phyloP scores from a whole-genome alignment of 2,888 invertebrate genomes.

The Aethes cnicana region DNA sequence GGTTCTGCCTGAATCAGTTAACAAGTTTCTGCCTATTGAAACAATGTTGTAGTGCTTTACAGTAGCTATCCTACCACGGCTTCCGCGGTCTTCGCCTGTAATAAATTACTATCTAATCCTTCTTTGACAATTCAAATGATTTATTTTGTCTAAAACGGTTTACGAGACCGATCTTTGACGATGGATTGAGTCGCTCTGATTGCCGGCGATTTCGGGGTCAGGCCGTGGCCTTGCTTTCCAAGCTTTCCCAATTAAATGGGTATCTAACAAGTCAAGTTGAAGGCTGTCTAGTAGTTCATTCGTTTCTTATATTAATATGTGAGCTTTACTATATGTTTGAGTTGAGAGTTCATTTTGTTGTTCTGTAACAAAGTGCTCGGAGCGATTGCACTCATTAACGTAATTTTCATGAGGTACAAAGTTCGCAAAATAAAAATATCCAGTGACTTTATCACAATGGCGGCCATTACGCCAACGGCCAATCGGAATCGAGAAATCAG shows the following conservation, averaged over 20 bases:
- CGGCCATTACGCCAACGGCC: slow-evolving; percentile 11
- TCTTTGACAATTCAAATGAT: no score
- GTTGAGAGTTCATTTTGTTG: no score
- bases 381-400: no score
- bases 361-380: no score
- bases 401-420: not conserved
- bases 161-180: slow-evolving; percentile 19
- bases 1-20: no score
- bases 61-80: no score
- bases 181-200: slow-evolving; percentile 12
- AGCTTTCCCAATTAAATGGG: slow-evolving; percentile 21
- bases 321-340: no score
- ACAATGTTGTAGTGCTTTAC: no score
- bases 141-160: slow-evolving; percentile 20
- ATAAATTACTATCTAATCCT: no score
- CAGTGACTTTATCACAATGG: slow-evolving; percentile 8
- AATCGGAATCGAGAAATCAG: slow-evolving; percentile 19
- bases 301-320: no score
- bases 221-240: slow-evolving; percentile 22
- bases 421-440: slow-evolving; percentile 12
- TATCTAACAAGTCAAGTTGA: slow-evolving; percentile 16
- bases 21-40: no score
- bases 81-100: no score
- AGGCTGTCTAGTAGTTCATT: slow-evolving; percentile 7
- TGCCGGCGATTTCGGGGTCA: slow-evolving; percentile 16